A percentile compares a stretch with the other conserved stretches of the same genome.
phyloP scores from a whole-genome alignment of 2,797 vertebrate genomes.

The Peromyscus melanophrys region DNA sequence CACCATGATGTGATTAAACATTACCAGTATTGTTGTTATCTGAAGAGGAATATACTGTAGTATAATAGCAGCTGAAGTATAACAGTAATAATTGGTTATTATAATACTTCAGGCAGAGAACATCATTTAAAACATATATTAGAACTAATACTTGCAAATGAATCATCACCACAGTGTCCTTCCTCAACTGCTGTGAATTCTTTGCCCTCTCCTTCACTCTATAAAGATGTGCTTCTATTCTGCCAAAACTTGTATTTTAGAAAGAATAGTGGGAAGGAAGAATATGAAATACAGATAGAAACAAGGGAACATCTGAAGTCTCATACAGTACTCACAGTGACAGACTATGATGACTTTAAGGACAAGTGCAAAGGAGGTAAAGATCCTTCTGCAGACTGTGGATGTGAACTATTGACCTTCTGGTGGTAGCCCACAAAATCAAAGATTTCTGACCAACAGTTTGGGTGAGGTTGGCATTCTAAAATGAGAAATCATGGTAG shows the following conservation, averaged over 20 bases:
- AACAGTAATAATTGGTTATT: neutral
- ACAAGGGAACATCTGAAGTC: neutral
- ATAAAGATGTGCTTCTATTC: neutral
- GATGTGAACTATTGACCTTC: neutral
- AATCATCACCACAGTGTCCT: neutral
- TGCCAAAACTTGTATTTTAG: conserved; percentile 1
- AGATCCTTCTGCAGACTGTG: neutral
- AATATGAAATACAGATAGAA: neutral
- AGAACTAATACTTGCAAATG: neutral
- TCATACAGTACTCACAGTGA: neutral
- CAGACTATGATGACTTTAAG: neutral
- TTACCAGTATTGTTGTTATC: neutral
- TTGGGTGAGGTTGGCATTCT: neutral
- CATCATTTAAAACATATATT: conserved; percentile 47
- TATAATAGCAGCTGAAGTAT: neutral
- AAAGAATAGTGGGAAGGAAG: neutral
- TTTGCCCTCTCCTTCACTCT: neutral
- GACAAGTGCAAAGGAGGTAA: neutral
- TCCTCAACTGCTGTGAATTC: neutral
- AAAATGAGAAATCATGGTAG: conserved; percentile 18
- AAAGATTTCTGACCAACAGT: neutral
- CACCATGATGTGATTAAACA: neutral
- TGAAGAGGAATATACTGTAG: neutral
- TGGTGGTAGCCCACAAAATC: neutral
- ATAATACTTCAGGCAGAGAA: neutral